These are phyloP conservation scores for Sweltsa coloradensis DNA, from an alignment of 1,140 invertebrate species.

Conservation along the genomic window DNA sequence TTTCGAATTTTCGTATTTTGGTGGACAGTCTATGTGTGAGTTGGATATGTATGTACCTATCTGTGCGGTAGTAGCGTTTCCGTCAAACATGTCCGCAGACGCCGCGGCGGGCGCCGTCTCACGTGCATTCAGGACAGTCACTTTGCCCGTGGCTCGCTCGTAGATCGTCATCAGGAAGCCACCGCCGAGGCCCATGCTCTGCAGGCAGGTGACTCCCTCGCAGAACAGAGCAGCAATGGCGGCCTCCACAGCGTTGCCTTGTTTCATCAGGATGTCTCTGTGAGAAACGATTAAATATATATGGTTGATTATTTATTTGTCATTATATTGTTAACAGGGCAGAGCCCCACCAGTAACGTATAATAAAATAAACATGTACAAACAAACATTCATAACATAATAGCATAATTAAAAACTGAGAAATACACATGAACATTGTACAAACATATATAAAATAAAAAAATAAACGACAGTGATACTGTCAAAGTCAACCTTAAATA, in stretches of 20 bases:
- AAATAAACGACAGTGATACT: too few relatives aligned
- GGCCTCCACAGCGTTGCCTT: slow-evolving; percentile 72
- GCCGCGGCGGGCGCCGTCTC: slow-evolving; percentile 52
- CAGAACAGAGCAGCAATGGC: slow-evolving; percentile 71
- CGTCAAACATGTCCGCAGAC: slow-evolving; percentile 44
- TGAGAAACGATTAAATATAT: not conserved
- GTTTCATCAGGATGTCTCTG: slow-evolving; percentile 40
- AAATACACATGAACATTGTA: not conserved
- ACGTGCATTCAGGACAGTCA: slow-evolving; percentile 45
- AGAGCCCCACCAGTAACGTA: not conserved
- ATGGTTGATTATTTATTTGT: not conserved
- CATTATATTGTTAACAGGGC: not conserved
- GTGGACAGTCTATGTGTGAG: too few relatives aligned
- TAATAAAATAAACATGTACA: not conserved
- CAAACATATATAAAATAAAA: not conserved
- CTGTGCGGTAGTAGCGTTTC: slow-evolving; percentile 33
- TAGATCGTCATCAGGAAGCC: slow-evolving; percentile 72
- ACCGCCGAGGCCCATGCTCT: slow-evolving; percentile 73
- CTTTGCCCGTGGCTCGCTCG: slow-evolving; percentile 33
- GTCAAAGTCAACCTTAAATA: too few relatives aligned
- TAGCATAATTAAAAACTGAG: not conserved
- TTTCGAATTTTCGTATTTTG: too few relatives aligned
- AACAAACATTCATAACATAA: not conserved
- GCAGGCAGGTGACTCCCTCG: slow-evolving; percentile 65
- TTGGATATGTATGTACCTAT: slow-evolving; percentile 35